phyloP scores from a whole-genome alignment of 2,113 vertebrate genomes.

The Pipa parva region DNA sequence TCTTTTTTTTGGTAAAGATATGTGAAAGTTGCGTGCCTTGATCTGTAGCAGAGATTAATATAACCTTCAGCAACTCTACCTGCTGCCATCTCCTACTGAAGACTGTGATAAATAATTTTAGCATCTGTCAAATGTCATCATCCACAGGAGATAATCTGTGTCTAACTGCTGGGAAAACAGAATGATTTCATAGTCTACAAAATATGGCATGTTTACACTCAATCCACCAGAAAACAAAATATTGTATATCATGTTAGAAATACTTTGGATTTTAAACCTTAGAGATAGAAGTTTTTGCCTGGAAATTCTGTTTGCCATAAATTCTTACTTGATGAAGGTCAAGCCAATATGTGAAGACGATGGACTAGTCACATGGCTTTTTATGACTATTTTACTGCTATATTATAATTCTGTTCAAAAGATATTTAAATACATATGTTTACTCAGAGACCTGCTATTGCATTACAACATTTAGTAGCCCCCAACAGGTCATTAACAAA shows the following conservation, averaged over 20 bases:
- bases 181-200: constrained; percentile 21
- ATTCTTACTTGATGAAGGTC: too few species aligned
- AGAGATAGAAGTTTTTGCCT: too few species aligned
- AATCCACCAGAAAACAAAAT: constrained; percentile 9
- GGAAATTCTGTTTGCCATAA: too few species aligned
- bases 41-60: constrained; percentile 43
- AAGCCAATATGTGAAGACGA: too few species aligned
- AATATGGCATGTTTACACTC: constrained; percentile 30
- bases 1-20: constrained; percentile 36
- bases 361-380: too few species aligned
- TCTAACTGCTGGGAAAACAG: constrained; percentile 15
- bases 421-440: too few species aligned
- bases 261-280: constrained; percentile 1
- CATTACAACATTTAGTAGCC: too few species aligned
- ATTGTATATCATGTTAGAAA: constrained; percentile 7
- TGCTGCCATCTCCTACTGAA: constrained; percentile 44
- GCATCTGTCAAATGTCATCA: constrained; percentile 45
- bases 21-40: constrained; percentile 38
- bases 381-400: too few species aligned
- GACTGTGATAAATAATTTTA: background rate
- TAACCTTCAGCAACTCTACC: constrained; percentile 44
- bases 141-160: constrained; percentile 5
- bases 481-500: too few species aligned
- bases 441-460: too few species aligned
- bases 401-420: too few species aligned